Evolutionary conservation across 2,797 vertebrate species (phyloP), one percentile per base, ranked within the genome.

Genomic region (Gymnopithys bicolor): DNA sequence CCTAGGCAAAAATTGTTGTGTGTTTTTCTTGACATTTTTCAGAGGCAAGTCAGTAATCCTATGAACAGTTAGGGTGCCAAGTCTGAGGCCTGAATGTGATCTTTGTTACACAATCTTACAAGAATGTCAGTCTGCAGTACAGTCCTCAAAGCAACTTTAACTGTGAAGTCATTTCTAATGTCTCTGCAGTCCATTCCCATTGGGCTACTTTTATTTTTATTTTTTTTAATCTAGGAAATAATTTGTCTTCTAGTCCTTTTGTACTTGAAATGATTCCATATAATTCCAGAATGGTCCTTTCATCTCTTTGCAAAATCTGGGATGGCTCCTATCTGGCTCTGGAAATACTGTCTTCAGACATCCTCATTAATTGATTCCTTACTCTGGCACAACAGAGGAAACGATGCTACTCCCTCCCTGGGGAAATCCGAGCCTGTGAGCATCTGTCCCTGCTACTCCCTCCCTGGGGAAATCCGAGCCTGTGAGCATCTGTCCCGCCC

Each of bases 311-410:
- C 68, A 87, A 89, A 93, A 90, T 94, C 74, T 80, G 90, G 92
- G 71, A 82, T 95, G 93, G 78, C 86, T 95, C 77, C 92, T 95
- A 46, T 95, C 86, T 94, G 92, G 60, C 81, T 94, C 74, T 87
- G 94, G 78, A 92, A 95, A 70, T 56, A 45, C 80, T 69, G 80
- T 93, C 91, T 95, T 95, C 89, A 94, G 90, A 93, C 90, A 43
- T 84, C 70, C 94, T 93, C 77, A 67, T 92, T 95, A 95, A 96
- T 96, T 95, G 96, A 95, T 95, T 95, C 93, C 94, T 89, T 93
- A 64, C 93, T 94, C 77, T 70, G 86, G 94, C 88, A 89, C 52
- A 51, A 32, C 48, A 9, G 8, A 80, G 91, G 85, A 69, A 84
- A 79, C 3, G 63, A 94, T 87, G 78, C 59, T 94, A 16, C 80